Base-by-base conservation (phyloP, 1,140 invertebrate genomes). In the Heliconius eleuchia region DNA sequence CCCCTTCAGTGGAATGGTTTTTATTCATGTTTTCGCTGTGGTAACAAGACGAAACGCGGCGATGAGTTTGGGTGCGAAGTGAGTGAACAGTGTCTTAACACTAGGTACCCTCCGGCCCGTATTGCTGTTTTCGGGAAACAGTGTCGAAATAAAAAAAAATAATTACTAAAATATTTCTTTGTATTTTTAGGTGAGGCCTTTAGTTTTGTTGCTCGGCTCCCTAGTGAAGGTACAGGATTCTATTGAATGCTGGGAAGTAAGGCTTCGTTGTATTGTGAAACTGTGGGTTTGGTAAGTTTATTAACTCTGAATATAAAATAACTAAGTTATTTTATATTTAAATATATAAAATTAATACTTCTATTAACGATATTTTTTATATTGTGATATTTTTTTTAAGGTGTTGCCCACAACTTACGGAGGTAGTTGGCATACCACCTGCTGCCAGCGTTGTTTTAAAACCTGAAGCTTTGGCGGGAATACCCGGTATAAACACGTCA, bases 231-330 rank as follows among this genome's bases (percentile, higher is more conserved):
- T 98, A 83, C 98, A 99, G 88, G 99, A 99, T 83, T 94, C 92
- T 18, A 88, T 94, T 86, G 96, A 97, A 0, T 99, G 98, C 91
- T 99, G 99, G 99, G 98, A 99, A 91, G 97, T 97, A 77, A 97
- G 99, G 88, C 93, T 99, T 1, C 96, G 98, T 60, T 98, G 98
- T 87, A 97, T 99, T 30, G 97, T 99, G 3, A 92, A 92, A 79
- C 88, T 95, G 27, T 95, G 94, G 94, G 92, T 95, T 13, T 95
- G 94, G 94, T 95, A 80, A 83, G 91, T 88, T 27, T 30, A 66
- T 0, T 13, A 19, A 60, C 9, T 57, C 8, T 60, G 50, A 19
- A 52, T 16, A 46, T 46, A 16, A 16, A 16, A 16, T 46, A 46
- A 3, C 42, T 16, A 46, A 5, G 4, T 46, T 46, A 46, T 46